These are phyloP conservation scores for Sycophila sp. DNA, from an alignment of 1,140 invertebrate species.

Conservation along the genomic window DNA sequence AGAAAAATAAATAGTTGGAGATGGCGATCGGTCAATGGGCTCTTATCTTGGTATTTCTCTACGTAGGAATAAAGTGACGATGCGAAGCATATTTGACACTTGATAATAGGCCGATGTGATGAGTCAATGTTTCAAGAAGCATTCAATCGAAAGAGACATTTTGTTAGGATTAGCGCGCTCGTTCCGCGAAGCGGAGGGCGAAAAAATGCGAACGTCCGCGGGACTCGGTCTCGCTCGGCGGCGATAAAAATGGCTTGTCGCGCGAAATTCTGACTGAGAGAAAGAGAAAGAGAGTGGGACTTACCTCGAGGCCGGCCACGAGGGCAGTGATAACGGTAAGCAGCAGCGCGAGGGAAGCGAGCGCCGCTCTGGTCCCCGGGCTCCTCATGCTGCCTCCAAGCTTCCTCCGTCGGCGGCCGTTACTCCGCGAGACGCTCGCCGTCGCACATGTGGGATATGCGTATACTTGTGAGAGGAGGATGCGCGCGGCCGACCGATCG, in stretches of 20 bases:
- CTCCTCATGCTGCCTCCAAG: conserved; percentile 4
- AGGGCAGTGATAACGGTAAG: conserved; percentile 35
- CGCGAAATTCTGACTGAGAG: no score
- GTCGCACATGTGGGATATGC: background rate
- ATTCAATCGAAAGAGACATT: background rate
- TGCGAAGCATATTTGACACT: background rate
- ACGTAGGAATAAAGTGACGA: background rate
- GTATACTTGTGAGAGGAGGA: no score
- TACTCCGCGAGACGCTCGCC: conserved; percentile 27
- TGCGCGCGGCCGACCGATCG: background rate
- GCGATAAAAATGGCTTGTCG: no score
- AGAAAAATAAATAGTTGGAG: background rate
- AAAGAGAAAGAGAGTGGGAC: no score
- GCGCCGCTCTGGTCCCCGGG: background rate
- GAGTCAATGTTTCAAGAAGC: conserved; percentile 10
- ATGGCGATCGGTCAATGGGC: background rate
- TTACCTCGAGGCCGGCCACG: conserved; percentile 44
- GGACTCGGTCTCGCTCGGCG: no score
- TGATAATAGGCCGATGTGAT: background rate
- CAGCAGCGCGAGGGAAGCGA: conserved; percentile 36
- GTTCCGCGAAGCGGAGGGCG: background rate
- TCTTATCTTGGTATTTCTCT: background rate
- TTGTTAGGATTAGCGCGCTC: no score
- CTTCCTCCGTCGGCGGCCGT: background rate
- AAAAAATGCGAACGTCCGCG: no score